A percentile compares a stretch with the other conserved stretches of the same genome.
phyloP scores from a whole-genome alignment of 2,888 invertebrate genomes.

The Romanomermis culicivorax region DNA sequence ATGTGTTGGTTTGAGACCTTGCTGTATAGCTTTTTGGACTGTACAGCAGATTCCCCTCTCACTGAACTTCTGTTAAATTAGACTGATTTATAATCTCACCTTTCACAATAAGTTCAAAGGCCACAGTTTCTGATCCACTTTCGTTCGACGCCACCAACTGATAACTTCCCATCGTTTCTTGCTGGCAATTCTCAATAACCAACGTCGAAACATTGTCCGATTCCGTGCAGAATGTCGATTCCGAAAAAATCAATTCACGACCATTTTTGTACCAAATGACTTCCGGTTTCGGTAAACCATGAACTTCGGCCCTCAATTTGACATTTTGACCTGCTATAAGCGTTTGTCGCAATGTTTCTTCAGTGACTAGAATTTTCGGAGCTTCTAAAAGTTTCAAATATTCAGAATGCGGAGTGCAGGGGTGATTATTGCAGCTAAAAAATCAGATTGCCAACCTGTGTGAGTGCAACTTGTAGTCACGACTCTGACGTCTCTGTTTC shows the following conservation, averaged over 20 bases:
- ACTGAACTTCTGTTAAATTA: too few species aligned
- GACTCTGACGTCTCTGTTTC: too few species aligned
- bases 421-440: not conserved
- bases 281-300: not conserved
- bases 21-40: too few species aligned
- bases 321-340: not conserved
- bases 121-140: conserved; percentile 19
- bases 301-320: not conserved
- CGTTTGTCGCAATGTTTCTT: not conserved
- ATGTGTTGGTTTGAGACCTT: too few species aligned
- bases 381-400: not conserved
- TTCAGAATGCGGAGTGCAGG: not conserved
- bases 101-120: conserved; percentile 16
- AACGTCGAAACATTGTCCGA: not conserved
- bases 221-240: not conserved
- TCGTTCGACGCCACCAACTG: conserved; percentile 21
- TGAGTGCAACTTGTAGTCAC: too few species aligned
- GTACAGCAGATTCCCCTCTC: too few species aligned
- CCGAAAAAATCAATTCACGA: not conserved
- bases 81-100: too few species aligned
- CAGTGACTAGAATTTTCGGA: not conserved
- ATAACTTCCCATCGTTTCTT: conserved; percentile 24
- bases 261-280: conserved; percentile 1
- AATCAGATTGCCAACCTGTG: too few species aligned
- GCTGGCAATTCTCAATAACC: not conserved